Evolutionary conservation across 2,113 vertebrate species (phyloP), one percentile per base, ranked within the genome.

Genomic region (Ochotona princeps): DNA sequence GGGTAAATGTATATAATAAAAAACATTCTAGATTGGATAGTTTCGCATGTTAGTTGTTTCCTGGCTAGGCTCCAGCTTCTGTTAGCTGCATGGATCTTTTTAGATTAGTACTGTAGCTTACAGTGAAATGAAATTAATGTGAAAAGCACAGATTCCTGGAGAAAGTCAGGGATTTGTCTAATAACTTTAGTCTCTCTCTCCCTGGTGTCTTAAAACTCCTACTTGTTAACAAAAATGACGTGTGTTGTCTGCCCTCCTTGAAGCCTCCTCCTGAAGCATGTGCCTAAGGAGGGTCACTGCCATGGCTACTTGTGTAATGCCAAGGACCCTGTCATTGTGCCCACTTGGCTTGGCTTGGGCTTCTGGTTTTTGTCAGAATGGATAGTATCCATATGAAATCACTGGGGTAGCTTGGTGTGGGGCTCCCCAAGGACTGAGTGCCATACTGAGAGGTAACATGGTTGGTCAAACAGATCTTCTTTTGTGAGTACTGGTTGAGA

Each of bases 71-170:
- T 35, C 67, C 78, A 81, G 47, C 9, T 54, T 88, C 90, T 66
- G 15, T 63, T 66, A 87, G 67, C n/a, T 72, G 60, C n/a, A 13
- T 66, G 57, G 81, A 84, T 12, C 66, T 88, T 67, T 60, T 73
- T 20, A 75, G 67, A 73, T 90, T 90, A 73, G 82, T 66, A 38
- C 67, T 82, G 30, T 23, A 90, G 61, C 74, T 88, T 76, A 63
- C 4, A n/a, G 60, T 80, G 74, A 85, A 89, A 83, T 57, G 89
- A 87, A 44, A 88, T 96, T 54, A 49, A 82, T 76, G 84, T 85
- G 25, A 57, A 93, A 86, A 51, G 83, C 78, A 84, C 35, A 85
- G 70, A 79, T 92, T 83, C 23, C 51, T 65, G 49, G 2, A 83
- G 89, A 70, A 74, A 83, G 65, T 70, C 81, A 86, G 65, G 28